Percentiles rank a stretch among this genome's conserved stretches.
These are phyloP conservation scores for Belgica antarctica DNA, from an alignment of 2,888 invertebrate species.

Conservation along the genomic window DNA sequence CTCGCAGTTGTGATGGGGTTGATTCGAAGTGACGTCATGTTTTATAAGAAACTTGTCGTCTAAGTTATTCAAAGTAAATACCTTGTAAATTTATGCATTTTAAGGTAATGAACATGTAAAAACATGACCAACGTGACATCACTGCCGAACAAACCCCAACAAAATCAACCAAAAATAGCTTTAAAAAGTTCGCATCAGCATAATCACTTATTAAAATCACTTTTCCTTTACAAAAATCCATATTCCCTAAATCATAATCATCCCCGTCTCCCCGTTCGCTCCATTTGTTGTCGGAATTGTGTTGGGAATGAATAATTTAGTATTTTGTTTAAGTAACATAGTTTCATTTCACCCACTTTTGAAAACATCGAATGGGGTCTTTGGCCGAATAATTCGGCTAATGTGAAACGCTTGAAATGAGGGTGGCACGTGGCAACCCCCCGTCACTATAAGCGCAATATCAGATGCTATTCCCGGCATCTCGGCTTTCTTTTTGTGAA, in stretches of 20 bases:
- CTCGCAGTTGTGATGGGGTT: background rate
- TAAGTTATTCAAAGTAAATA: background rate
- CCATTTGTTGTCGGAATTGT: background rate
- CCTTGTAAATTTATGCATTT: no score
- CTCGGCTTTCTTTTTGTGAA: conserved; percentile 3
- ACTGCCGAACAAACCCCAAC: no score
- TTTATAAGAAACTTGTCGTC: background rate
- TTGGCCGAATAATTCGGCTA: conserved; percentile 39
- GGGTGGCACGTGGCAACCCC: background rate
- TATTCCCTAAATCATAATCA: background rate
- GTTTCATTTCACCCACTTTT: conserved; percentile 28
- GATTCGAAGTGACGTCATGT: background rate
- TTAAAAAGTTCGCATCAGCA: no score
- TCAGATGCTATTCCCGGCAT: conserved; percentile 20
- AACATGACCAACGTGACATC: no score
- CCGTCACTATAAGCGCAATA: conserved; percentile 8
- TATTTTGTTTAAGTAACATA: conserved; percentile 33
- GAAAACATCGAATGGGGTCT: conserved; percentile 18
- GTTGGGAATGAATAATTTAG: conserved; percentile 35
- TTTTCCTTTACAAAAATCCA: background rate
- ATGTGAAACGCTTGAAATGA: conserved; percentile 29
- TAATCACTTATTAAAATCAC: no score
- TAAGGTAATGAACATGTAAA: no score
- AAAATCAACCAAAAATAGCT: no score
- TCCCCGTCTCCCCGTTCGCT: background rate